phyloP scores from a whole-genome alignment of 1,140 invertebrate species.

The Bradynema listronoti region DNA sequence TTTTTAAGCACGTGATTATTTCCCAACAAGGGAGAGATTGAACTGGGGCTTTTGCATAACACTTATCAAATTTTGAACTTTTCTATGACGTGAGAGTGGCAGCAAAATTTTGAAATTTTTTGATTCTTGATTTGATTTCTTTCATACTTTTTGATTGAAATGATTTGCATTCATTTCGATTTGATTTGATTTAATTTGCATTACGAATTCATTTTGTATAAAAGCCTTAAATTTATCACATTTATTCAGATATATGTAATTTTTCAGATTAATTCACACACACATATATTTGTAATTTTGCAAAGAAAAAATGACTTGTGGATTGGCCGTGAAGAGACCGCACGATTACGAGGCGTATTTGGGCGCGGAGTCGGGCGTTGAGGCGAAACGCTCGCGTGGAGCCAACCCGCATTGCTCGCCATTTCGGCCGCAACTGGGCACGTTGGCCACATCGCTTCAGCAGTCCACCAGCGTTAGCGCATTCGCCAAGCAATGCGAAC shows the following conservation, averaged over 20 bases:
- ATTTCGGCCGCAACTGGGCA: conserved; percentile 51
- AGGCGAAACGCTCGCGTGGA: conserved; percentile 42
- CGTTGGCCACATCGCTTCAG: conserved; percentile 44
- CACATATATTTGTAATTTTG: too few relatives aligned
- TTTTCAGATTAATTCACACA: conserved; percentile 7
- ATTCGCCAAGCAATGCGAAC: conserved; percentile 8
- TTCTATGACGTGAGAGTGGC: too few relatives aligned
- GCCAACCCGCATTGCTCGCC: conserved; percentile 48
- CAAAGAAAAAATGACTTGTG: conserved; percentile 46
- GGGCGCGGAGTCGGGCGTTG: conserved; percentile 32
- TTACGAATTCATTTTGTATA: background rate
- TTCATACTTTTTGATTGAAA: too few relatives aligned
- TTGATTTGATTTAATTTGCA: background rate
- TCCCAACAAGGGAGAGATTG: too few relatives aligned
- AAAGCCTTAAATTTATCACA: too few relatives aligned
- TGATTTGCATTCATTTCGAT: too few relatives aligned
- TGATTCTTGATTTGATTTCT: too few relatives aligned
- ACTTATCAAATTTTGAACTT: too few relatives aligned
- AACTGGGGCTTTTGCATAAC: too few relatives aligned
- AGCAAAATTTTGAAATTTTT: too few relatives aligned
- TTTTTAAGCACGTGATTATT: too few relatives aligned
- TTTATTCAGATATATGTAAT: too few relatives aligned
- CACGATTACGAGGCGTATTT: conserved; percentile 49
- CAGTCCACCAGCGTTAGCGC: conserved; percentile 15
- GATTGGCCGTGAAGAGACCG: conserved; percentile 49